phyloP scores from a whole-genome alignment of 2,888 invertebrate species.

The Nycteola revayana region DNA sequence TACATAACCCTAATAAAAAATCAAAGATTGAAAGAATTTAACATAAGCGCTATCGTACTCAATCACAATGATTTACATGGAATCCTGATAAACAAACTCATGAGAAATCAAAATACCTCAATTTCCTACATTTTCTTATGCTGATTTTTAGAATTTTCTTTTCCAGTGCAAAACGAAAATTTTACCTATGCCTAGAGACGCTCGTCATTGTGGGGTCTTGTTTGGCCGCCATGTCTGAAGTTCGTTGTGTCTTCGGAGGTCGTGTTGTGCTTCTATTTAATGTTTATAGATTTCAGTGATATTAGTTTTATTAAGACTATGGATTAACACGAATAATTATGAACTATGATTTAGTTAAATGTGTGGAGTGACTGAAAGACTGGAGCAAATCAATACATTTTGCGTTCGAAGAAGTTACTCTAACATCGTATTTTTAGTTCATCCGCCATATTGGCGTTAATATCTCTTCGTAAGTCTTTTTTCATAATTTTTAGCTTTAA shows the following conservation, averaged over 20 bases:
- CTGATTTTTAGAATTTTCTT: constrained; percentile 70
- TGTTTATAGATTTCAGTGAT: constrained; percentile 72
- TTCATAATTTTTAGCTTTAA: constrained; percentile 72
- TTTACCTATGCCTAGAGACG: constrained; percentile 63
- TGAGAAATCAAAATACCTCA: constrained; percentile 62
- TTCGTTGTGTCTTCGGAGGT: constrained; percentile 75
- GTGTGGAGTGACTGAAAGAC: constrained; percentile 69
- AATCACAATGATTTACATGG: constrained; percentile 39
- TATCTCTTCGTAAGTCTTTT: constrained; percentile 81
- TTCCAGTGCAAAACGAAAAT: constrained; percentile 66
- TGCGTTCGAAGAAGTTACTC: constrained; percentile 72
- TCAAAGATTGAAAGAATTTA: constrained; percentile 18
- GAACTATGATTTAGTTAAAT: constrained; percentile 60
- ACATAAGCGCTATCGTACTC: constrained; percentile 38
- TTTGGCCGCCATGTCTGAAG: constrained; percentile 82
- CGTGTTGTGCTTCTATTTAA: constrained; percentile 81
- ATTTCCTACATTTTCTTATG: constrained; percentile 58
- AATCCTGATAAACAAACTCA: constrained; percentile 61
- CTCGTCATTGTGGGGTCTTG: constrained; percentile 69
- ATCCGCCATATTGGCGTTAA: constrained; percentile 87
- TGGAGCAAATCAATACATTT: constrained; percentile 67
- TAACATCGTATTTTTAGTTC: constrained; percentile 83
- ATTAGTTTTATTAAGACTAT: constrained; percentile 61
- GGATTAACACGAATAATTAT: constrained; percentile 56
- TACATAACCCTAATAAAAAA: constrained; percentile 9